These are phyloP conservation scores for Melanerpes aurifrons DNA, from an alignment of 2,113 vertebrate genomes.

Conservation along the genomic window DNA sequence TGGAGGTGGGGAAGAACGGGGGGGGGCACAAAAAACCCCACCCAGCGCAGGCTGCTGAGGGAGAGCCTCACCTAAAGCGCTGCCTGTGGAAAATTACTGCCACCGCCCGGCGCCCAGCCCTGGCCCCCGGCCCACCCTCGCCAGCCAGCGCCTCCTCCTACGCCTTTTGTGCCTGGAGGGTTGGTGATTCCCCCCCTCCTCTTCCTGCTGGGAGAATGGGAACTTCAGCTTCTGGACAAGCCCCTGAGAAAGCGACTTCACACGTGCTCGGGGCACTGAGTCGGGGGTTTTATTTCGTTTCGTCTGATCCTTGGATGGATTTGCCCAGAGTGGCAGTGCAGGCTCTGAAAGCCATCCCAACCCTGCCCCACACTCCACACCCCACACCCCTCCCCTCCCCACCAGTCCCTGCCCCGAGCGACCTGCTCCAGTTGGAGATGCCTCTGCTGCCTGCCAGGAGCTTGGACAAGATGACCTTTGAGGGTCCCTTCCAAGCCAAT, in stretches of 20 bases:
- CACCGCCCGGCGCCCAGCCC: background rate
- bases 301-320: background rate
- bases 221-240: background rate
- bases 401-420: too few relatives aligned
- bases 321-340: background rate
- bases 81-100: conserved; percentile 50
- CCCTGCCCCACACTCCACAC: background rate
- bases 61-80: conserved; percentile 36
- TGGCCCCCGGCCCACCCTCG: conserved; percentile 27
- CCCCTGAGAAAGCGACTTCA: conserved; percentile 32
- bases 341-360: background rate
- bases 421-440: too few relatives aligned
- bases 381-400: background rate
- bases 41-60: background rate
- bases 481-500: background rate
- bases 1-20: conserved; percentile 24
- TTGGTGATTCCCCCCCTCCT: background rate
- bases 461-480: too few relatives aligned
- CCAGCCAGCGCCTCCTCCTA: background rate
- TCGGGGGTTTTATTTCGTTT: background rate
- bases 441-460: too few relatives aligned
- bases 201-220: conserved; percentile 53
- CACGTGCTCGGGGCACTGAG: conserved; percentile 31
- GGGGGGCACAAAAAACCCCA: background rate
- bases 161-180: conserved; percentile 15